Percentiles rank a stretch among this genome's conserved stretches.
phyloP scores from a whole-genome alignment of 37 sponge, comb jelly and placozoan species.

The Eunapius fragilis region DNA sequence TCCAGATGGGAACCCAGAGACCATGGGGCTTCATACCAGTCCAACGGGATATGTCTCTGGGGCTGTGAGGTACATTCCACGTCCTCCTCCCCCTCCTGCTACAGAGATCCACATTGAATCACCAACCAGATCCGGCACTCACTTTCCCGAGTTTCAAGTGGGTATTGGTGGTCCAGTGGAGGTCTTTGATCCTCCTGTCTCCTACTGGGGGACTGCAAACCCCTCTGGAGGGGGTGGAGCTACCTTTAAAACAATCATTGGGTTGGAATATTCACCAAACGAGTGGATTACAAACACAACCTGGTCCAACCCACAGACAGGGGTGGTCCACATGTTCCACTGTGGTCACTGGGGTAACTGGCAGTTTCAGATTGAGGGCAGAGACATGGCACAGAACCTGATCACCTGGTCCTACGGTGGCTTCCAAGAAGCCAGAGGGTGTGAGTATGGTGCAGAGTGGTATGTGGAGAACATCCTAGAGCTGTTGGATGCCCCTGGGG shows the following conservation, averaged over 20 bases:
- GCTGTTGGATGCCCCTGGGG: conserved; percentile 58
- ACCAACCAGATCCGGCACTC: conserved; percentile 1
- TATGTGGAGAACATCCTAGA: conserved; percentile 71
- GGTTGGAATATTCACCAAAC: conserved; percentile 29
- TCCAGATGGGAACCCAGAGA: conserved; percentile 59
- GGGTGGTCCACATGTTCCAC: conserved; percentile 53
- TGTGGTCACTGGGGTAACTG: conserved; percentile 46
- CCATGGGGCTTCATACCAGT: conserved; percentile 44
- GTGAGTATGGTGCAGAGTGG: conserved; percentile 30
- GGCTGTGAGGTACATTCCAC: conserved; percentile 30
- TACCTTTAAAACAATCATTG: conserved; percentile 20
- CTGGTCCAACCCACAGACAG: conserved; percentile 46
- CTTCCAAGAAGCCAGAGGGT: conserved; percentile 62
- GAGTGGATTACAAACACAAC: conserved; percentile 25
- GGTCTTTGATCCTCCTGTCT: conserved; percentile 52
- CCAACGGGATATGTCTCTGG: conserved; percentile 43
- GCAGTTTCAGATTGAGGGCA: conserved; percentile 39
- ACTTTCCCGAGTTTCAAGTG: conserved; percentile 27
- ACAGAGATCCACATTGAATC: conserved; percentile 19
- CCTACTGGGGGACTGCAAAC: conserved; percentile 39
- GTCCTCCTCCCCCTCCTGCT: not conserved
- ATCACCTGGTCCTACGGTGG: conserved; percentile 49
- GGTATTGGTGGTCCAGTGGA: conserved; percentile 54
- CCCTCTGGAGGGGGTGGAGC: conserved; percentile 26
- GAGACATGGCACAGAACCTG: conserved; percentile 8